These are phyloP conservation scores for Bambusicola thoracicus DNA, from an alignment of 2,113 vertebrate species.

Conservation along the genomic window DNA sequence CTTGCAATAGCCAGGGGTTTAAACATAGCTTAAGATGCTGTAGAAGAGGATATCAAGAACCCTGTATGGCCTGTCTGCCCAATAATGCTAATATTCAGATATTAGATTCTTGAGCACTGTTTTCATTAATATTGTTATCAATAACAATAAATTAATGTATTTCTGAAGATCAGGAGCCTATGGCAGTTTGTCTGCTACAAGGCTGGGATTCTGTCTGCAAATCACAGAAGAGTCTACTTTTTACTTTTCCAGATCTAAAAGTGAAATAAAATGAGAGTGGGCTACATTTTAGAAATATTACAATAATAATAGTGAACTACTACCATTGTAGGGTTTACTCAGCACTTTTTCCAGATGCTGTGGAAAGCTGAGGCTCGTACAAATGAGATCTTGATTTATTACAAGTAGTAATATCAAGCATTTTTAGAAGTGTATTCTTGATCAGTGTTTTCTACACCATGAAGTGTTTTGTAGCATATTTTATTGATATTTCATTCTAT, in stretches of 20 bases:
- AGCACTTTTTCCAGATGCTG: background rate
- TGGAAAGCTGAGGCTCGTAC: background rate
- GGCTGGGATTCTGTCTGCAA: background rate
- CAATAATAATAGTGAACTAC: background rate
- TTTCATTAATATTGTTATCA: background rate
- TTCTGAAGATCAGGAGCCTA: background rate
- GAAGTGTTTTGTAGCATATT: background rate
- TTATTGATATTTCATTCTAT: background rate
- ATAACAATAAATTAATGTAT: background rate
- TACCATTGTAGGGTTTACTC: background rate
- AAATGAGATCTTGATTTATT: constrained; percentile 11
- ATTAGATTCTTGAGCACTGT: background rate
- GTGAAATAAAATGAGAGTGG: background rate
- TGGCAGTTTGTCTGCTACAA: background rate
- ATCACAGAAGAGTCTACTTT: background rate
- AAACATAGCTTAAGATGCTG: background rate
- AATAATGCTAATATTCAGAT: background rate
- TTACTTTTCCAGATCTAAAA: background rate
- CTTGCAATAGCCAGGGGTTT: background rate
- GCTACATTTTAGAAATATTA: constrained; percentile 7
- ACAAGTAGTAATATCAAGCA: constrained; percentile 6
- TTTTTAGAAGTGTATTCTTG: background rate
- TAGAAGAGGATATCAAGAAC: constrained; percentile 4
- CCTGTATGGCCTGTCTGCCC: constrained; percentile 6
- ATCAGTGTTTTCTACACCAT: background rate